Conservation (phyloP, 2,888 invertebrate species). For the Meghimatium bilineatum region DNA sequence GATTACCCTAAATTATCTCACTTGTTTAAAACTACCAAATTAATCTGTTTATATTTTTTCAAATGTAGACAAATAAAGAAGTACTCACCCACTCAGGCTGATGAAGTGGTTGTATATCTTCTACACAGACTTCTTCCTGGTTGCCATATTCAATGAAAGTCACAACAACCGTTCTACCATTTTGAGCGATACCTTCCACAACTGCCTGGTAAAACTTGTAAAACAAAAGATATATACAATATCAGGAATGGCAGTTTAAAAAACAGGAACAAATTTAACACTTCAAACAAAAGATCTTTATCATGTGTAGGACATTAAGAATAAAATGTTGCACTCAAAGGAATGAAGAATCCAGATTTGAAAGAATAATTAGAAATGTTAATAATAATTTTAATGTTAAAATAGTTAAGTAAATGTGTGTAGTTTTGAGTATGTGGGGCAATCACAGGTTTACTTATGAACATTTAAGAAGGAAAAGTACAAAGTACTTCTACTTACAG, state of each 20-base stretch:
- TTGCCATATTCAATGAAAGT: slow-evolving; percentile 92
- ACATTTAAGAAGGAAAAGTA: too few species aligned
- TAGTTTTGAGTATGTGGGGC: too few species aligned
- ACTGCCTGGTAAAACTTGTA: slow-evolving; percentile 67
- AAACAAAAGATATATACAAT: background rate
- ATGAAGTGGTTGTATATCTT: slow-evolving; percentile 85
- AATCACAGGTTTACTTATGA: too few species aligned
- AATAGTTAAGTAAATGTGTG: too few species aligned
- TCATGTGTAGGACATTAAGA: too few species aligned
- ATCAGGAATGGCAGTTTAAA: background rate
- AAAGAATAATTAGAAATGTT: background rate
- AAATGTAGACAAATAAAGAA: background rate
- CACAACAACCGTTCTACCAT: slow-evolving; percentile 79
- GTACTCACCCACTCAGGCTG: slow-evolving; percentile 50
- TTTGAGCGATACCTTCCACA: slow-evolving; percentile 58
- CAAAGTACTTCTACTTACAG: too few species aligned
- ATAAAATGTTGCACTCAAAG: too few species aligned
- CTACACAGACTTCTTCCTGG: slow-evolving; percentile 90
- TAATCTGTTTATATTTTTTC: background rate
- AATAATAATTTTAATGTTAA: too few species aligned
- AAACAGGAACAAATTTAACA: background rate
- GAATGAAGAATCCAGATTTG: too few species aligned
- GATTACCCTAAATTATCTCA: too few species aligned
- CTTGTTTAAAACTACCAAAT: too few species aligned
- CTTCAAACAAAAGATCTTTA: too few species aligned